Evolutionary conservation across 2,113 vertebrate genomes (phyloP).

Genomic region (Athene noctua): DNA sequence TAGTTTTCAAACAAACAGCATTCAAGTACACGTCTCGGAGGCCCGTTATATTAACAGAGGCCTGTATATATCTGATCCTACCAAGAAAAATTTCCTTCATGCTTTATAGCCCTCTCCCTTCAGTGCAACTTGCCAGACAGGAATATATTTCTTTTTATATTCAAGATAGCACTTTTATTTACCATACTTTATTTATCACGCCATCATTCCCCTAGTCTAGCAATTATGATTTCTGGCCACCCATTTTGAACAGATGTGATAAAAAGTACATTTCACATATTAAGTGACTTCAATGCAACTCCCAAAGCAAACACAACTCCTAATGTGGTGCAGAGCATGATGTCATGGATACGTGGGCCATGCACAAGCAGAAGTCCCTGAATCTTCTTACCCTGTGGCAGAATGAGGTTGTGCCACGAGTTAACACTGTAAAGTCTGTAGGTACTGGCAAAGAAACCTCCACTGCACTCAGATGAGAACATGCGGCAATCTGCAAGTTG

Average conservation of each 20-base stretch:
- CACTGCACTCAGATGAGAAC: neutral
- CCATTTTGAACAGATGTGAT: neutral
- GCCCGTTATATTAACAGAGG: neutral
- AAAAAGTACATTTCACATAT: neutral
- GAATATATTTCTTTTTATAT: neutral
- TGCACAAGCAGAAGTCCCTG: neutral
- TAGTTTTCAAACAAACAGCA: neutral
- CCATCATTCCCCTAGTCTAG: neutral
- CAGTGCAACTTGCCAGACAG: neutral
- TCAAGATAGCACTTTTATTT: neutral
- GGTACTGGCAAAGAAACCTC: neutral
- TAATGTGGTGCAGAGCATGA: neutral
- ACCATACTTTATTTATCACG: neutral
- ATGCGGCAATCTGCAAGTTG: neutral
- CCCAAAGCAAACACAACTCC: neutral
- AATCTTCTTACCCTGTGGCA: neutral
- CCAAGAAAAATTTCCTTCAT: neutral
- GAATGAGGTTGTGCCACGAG: neutral
- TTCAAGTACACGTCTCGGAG: neutral
- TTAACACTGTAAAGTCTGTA: neutral
- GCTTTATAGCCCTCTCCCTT: neutral
- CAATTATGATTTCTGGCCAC: neutral
- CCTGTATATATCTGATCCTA: neutral
- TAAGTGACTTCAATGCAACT: neutral
- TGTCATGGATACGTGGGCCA: neutral